Base-by-base conservation (phyloP, 2,797 vertebrate genomes). In the Siniperca scherzeri region DNA sequence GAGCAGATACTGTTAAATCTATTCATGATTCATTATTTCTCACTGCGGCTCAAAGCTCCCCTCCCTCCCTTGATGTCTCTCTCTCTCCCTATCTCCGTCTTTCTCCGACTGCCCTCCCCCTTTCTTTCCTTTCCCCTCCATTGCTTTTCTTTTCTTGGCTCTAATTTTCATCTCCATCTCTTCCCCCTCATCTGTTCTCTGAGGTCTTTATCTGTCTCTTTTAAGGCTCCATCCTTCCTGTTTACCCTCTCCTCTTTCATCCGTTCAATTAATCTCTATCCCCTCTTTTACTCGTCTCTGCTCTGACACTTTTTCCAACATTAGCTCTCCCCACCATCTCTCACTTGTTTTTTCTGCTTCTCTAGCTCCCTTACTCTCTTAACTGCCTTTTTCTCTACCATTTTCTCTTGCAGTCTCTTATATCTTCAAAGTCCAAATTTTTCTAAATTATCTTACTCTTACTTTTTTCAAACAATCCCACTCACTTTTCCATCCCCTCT, bases 1-100 rank as follows among this genome's bases (percentile, higher is more conserved):
- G 94, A 93, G 91, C 90, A 93, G 92, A 93, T 91, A 94, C 90
- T 92, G 92, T 94, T 94, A 89, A 94, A 94, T 94, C 92, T 94
- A 95, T 95, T 95, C 94, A 95, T 94, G 93, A 95, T 93, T 95
- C 93, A 94, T 94, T 94, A 94, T 94, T 93, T 92, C 91, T 84
- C 86, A 78, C 89, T 78, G 88, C 83, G 59, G 92, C 91, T 92
- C 88, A 90, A 87, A 89, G 90, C 80, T 87, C 69, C 86, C 82
- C 30, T 30, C 86, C 82, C 81, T 85, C 73, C 79, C 90, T 91
- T 89, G 83, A 92, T 91, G 86, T 90, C 85, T 87, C 79, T 81
- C 73, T 68, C 80, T 67, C 40, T 50, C 38, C 1, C 17, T 40
- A 44, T 78, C 48, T 44, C 56, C 36, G 9, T 68, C 50, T 84